Base-by-base conservation (phyloP, 2,113 vertebrate genomes). In the Xenopus borealis region DNA sequence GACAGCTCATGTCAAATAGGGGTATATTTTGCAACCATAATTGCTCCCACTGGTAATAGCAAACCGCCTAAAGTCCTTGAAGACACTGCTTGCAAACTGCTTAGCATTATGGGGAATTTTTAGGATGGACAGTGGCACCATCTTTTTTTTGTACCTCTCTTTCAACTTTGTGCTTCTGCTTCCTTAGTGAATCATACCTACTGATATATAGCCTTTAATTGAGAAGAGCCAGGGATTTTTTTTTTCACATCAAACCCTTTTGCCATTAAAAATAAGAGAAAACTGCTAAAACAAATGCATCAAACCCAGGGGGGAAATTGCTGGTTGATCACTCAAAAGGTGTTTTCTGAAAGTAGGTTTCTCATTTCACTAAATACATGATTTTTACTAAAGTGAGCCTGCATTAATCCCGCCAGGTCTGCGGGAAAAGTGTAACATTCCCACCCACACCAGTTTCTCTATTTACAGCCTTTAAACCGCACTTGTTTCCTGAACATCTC, bases 401-500 rank as follows among this genome's bases (percentile, higher is more conserved):
- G 72, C 44, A 30, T 75, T 68, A 59, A 75, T 68, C 55, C 63
- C 65, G 55, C 64, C 33, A 68, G 64, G 55, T 75, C 65, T 67
- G 19, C 23, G 57, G 72, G 40, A 19, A 62, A 64, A 13, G 45
- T 52, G 65, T 68, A 75, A 75, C 64, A 62, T 75, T 68, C 72
- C 64, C 72, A 75, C 72, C 72, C 72, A 75, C 57, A 12, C 44
- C 55, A 75, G 57, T 57, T 62, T 16, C 72, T 75, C 57, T 62
- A 68, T 75, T 75, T 75, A 47, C 72, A 68, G 72, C 65, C 57
- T 68, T 58, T 52, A 17, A 10, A 75, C 72, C 72, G 23, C 65
- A 62, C 72, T 68, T 62, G 72, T 68, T 75, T 75, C 57, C 72
- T 52, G 65, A 40, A 68, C 44, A 68, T 75, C 72, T 59, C 44